Base-by-base conservation (phyloP, 2,888 invertebrate species). In the Marronus borbonicus region DNA sequence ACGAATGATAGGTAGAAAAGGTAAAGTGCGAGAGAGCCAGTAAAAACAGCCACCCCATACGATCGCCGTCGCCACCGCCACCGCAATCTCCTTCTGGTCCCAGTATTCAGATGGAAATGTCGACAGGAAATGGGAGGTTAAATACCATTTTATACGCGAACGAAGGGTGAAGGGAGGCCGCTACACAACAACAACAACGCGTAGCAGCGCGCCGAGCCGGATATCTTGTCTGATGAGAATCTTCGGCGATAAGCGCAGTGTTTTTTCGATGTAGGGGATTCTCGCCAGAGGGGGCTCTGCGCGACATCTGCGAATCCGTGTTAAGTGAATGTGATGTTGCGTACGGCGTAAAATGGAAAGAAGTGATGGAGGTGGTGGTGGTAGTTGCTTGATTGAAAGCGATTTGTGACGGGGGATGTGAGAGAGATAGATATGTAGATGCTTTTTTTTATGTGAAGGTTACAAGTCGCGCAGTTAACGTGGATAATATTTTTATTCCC, bases 21-120 rank as follows among this genome's bases (percentile, higher is more conserved):
- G 2, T 36, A 5, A n/a, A 8, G 65, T 17, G 31, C 17, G 39
- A 39, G 36, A 24, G 39, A 36, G 49, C 24, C 50, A 44, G 24
- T 49, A 12, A 24, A 12, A 68, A 68, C 20, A 44, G 49, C 49
- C 39, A 39, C 65, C 39, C 65, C 17, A 44, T 8, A 49, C 10
- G 3, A 68, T 49, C 66, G 49, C 49, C 66, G 66, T 20, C 66
- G 66, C 44, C 44, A 49, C 66, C 66, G 66, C 44, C 44, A 44
- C 66, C 66, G 66, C 66, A 68, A 68, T 68, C 66, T 24, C 66
- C 49, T 68, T 68, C 66, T 12, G 44, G 24, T 24, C 81, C 44
- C 8, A 44, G 80, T 82, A 80, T 83, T 82, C 81, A 81, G 80
- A 80, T 80, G 77, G 77, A 80, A 80, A 79, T 78, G 72, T 74